Base-by-base conservation (phyloP, 2,113 vertebrate genomes). In the Genyomyrus donnyi region DNA sequence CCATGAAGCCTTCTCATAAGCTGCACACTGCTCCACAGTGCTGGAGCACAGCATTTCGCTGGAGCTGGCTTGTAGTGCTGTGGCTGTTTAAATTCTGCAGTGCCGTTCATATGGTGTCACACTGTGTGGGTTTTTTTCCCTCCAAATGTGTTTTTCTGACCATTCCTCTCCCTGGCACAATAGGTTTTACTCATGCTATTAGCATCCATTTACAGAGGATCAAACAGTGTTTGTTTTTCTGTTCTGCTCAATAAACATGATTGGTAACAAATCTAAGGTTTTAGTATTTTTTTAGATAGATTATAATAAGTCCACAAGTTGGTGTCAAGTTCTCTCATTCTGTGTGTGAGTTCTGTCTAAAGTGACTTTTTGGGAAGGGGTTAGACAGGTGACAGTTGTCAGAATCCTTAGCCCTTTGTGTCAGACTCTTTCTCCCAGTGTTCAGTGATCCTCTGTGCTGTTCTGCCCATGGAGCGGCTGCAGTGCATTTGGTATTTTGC, bases 401-500 rank as follows among this genome's bases (percentile, higher is more conserved):
- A 91, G 35, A 49, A 92, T 56, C 46, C 83, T 92, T 91, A 88
- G 84, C 89, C 91, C 93, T 93, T 91, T 77, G 80, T 89, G 90
- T 92, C 83, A 46, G 85, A 86, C 52, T 89, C 66, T 91, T 91
- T 92, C 90, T 91, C 87, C 35, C 53, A 74, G 62, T 87, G 89
- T 89, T 88, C 45, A 53, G 84, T 92, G 90, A 91, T 91, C 88
- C 92, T 91, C 90, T 24, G 58, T 89, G 88, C 85, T 49, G 56
- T 88, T 90, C 62, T 83, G 83, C n/a, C 24, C 87, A 56, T 87
- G 91, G 88, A 93, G 90, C 93, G 93, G 92, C 94, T 95, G 91
- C 90, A 91, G 92, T 92, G 87, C 91, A 90, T 93, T 93, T 93
- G 91, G 90, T 93, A 35, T 90, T 92, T 93, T 94, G 84, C 92